A percentile compares a stretch with the other conserved stretches of the same genome.
Evolutionary conservation across 2,113 vertebrate genomes (phyloP).

Genomic region (Chionodraco myersi): DNA sequence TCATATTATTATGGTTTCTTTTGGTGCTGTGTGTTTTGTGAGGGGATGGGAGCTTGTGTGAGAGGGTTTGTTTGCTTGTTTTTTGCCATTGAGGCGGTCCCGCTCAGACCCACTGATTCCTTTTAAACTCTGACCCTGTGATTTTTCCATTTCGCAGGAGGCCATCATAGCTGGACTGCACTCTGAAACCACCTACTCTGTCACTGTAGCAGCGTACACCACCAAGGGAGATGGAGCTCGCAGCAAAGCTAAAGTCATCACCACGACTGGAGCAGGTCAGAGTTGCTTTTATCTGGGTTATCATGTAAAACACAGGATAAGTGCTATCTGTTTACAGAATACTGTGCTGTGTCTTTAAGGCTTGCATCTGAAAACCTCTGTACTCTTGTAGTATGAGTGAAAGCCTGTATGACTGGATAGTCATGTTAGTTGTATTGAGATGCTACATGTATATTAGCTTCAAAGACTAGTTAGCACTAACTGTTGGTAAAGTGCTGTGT

Average conservation of each 20-base stretch:
- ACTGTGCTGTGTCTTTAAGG: slow-evolving; percentile 9
- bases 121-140: slow-evolving; percentile 35
- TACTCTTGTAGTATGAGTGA: neutral
- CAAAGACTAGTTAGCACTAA: no score
- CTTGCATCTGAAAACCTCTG: slow-evolving; percentile 18
- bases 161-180: slow-evolving; percentile 91
- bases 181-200: slow-evolving; percentile 95
- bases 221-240: slow-evolving; percentile 97
- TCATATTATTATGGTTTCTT: slow-evolving; percentile 29
- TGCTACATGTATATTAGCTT: slow-evolving; percentile 4
- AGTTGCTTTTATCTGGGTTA: slow-evolving; percentile 6
- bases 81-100: slow-evolving; percentile 10
- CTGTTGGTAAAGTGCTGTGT: neutral
- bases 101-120: slow-evolving; percentile 6
- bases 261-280: slow-evolving; percentile 93
- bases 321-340: slow-evolving; percentile 25
- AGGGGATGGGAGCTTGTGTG: slow-evolving; percentile 60
- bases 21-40: slow-evolving; percentile 57
- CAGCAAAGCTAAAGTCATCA: slow-evolving; percentile 95
- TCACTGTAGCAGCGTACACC: slow-evolving; percentile 97
- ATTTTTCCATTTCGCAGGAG: slow-evolving; percentile 85
- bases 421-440: neutral
- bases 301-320: slow-evolving; percentile 11
- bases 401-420: neutral
- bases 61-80: slow-evolving; percentile 10